Evolutionary conservation across 2,113 vertebrate genomes (phyloP).

Genomic region (Mobula hypostoma): DNA sequence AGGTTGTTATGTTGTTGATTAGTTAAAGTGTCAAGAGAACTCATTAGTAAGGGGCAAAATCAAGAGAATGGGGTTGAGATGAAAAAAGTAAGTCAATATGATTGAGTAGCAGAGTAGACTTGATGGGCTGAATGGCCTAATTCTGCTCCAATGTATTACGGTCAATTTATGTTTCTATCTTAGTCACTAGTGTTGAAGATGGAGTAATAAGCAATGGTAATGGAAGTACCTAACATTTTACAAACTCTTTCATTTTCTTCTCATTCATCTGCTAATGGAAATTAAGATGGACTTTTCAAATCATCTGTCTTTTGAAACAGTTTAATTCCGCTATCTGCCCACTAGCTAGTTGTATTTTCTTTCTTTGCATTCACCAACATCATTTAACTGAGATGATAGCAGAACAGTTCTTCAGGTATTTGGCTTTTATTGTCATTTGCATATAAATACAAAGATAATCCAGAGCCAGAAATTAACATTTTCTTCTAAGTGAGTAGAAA

Average conservation of each 20-base stretch:
- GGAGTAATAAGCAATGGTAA: background rate
- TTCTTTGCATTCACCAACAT: constrained; percentile 45
- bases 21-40: no score
- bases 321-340: constrained; percentile 20
- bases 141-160: no score
- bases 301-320: background rate
- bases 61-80: no score
- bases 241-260: constrained; percentile 22
- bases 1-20: no score
- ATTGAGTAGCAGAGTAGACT: no score
- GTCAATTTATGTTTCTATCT: background rate
- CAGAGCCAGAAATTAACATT: constrained; percentile 60
- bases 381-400: constrained; percentile 49
- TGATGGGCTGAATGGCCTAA: no score
- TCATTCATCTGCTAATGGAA: constrained; percentile 20
- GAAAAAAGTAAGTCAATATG: no score
- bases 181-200: background rate
- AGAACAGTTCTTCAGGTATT: constrained; percentile 24
- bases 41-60: no score
- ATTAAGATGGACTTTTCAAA: background rate
- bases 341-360: background rate
- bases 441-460: constrained; percentile 60
- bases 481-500: constrained; percentile 53
- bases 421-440: constrained; percentile 48
- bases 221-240: background rate